Evolutionary conservation across 2,888 invertebrate genomes (phyloP).

Genomic region (Xylota segnis): DNA sequence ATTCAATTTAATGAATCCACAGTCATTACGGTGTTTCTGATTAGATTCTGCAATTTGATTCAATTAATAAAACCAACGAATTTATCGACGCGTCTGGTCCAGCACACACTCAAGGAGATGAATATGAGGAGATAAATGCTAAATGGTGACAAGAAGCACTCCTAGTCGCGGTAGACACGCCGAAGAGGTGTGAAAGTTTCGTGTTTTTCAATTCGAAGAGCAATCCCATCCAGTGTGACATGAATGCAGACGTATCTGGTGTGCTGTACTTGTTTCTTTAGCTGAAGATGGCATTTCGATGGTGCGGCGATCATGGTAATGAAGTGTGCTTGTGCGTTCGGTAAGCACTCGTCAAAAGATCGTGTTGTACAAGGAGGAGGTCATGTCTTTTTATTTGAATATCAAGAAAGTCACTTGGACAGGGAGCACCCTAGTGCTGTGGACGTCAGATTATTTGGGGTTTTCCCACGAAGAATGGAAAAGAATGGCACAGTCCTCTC

Average conservation of each 20-base stretch:
- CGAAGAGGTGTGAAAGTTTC: constrained; percentile 50
- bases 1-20: constrained; percentile 51
- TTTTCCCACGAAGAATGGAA: too few species aligned
- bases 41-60: constrained; percentile 61
- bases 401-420: too few species aligned
- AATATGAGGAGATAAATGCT: constrained; percentile 45
- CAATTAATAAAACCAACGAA: constrained; percentile 56
- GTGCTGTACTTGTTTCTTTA: not conserved
- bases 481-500: too few species aligned
- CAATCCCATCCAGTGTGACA: too few species aligned
- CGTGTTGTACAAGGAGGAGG: too few species aligned
- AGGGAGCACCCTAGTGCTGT: too few species aligned
- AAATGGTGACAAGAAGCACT: constrained; percentile 49
- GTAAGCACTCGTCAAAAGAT: too few species aligned
- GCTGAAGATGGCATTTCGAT: constrained; percentile 35
- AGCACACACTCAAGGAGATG: constrained; percentile 36
- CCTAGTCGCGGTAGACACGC: constrained; percentile 23
- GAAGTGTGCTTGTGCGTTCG: constrained; percentile 22
- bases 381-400: too few species aligned
- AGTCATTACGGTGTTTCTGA: constrained; percentile 39
- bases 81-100: constrained; percentile 16
- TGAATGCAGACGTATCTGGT: constrained; percentile 9
- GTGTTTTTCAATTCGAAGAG: constrained; percentile 16
- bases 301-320: constrained; percentile 4
- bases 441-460: too few species aligned